A percentile compares a stretch with the other conserved stretches of the same genome.
Evolutionary conservation across 30 jellyfish, hydroid and myxozoan genomes (phyloP).

Genomic region (Aurelia coerulea): DNA sequence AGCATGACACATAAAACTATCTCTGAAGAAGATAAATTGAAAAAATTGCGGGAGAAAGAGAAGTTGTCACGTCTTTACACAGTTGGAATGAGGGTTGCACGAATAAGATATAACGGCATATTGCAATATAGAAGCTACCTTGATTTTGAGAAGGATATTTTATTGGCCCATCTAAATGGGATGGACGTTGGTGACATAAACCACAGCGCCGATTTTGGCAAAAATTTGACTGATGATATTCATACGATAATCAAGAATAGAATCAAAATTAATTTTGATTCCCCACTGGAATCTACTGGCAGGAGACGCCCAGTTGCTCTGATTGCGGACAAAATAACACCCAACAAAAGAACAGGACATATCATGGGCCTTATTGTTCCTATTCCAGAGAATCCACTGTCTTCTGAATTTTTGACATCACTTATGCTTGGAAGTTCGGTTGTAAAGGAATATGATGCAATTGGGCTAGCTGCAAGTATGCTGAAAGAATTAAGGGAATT

Average conservation of each 20-base stretch:
- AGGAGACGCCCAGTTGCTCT: conserved; percentile 42
- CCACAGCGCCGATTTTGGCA: too few relatives aligned
- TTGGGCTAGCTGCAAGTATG: conserved; percentile 37
- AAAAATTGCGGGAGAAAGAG: neutral
- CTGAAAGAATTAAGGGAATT: neutral
- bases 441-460: conserved; percentile 29
- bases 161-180: conserved; percentile 18
- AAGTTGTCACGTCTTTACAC: neutral
- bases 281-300: conserved; percentile 11
- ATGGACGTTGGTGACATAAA: neutral
- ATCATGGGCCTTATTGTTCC: neutral
- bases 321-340: conserved; percentile 40
- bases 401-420: conserved; percentile 5
- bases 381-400: conserved; percentile 39
- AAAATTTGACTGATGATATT: too few relatives aligned
- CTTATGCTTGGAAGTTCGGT: conserved; percentile 29
- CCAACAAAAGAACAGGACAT: conserved; percentile 40
- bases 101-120: neutral
- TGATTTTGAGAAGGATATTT: conserved; percentile 8
- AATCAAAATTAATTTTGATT: too few relatives aligned
- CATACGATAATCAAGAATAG: too few relatives aligned
- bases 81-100: conserved; percentile 13
- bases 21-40: conserved; percentile 9
- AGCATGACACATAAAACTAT: conserved; percentile 8
- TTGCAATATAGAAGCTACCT: conserved; percentile 12